A percentile compares a stretch with the other conserved stretches of the same genome.
Evolutionary conservation across 2,113 vertebrate species (phyloP).

Genomic region (Misgurnus mizolepis): DNA sequence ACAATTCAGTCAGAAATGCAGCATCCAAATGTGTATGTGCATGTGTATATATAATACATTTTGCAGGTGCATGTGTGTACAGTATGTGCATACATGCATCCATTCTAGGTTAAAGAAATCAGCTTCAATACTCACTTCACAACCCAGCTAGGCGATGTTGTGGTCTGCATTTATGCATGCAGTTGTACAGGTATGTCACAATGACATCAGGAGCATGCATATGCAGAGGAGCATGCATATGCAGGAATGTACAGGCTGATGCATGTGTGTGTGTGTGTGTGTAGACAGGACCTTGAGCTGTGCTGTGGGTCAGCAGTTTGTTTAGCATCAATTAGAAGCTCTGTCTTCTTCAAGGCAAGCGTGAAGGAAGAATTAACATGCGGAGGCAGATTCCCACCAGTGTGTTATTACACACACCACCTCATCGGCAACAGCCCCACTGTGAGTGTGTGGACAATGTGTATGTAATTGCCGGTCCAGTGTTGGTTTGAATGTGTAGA

Average conservation of each 20-base stretch:
- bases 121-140: too few species aligned
- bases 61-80: too few species aligned
- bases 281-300: constrained; percentile 69
- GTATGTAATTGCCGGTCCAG: constrained; percentile 6
- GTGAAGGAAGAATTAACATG: constrained; percentile 88
- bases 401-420: constrained; percentile 68
- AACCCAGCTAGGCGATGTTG: neutral
- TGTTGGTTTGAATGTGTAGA: neutral
- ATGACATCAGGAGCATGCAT: neutral
- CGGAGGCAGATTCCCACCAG: constrained; percentile 91
- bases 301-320: constrained; percentile 77
- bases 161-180: neutral
- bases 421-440: constrained; percentile 61
- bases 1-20: neutral
- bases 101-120: too few species aligned
- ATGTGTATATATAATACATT: neutral
- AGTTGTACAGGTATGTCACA: neutral
- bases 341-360: constrained; percentile 90
- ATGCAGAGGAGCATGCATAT: neutral
- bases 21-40: too few species aligned
- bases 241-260: constrained; percentile 4
- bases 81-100: too few species aligned
- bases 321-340: constrained; percentile 86
- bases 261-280: constrained; percentile 32
- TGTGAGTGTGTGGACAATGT: constrained; percentile 35